A percentile compares a stretch with the other conserved stretches of the same genome.
Conservation (phyloP, 2,113 vertebrate species). For the Sitta europaea region DNA sequence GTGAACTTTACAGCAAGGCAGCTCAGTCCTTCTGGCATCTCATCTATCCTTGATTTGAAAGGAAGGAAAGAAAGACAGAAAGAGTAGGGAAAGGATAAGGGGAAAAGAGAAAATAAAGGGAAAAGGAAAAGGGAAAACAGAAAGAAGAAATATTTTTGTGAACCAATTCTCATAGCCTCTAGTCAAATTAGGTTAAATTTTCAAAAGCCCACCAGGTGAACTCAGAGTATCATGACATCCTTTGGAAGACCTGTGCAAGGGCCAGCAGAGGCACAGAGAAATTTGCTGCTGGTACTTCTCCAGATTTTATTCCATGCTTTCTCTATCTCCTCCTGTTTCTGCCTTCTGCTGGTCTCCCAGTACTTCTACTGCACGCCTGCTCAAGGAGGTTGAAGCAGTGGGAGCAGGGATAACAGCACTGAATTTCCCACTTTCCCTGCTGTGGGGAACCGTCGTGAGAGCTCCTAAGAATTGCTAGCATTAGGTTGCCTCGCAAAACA, state of each 20-base stretch:
- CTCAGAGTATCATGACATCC: not conserved
- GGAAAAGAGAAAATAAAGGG: not conserved
- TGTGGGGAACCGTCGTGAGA: not conserved
- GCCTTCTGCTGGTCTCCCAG: not conserved
- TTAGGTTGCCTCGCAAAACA: not conserved
- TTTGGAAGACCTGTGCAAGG: not conserved
- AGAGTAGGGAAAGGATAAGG: no score
- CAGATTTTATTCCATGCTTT: not conserved
- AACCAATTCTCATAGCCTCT: not conserved
- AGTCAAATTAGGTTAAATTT: not conserved
- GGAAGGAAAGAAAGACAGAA: not conserved
- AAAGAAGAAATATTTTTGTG: not conserved
- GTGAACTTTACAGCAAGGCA: not conserved
- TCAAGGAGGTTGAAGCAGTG: accelerated
- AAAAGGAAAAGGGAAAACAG: not conserved
- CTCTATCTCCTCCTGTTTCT: not conserved
- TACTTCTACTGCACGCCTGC: not conserved
- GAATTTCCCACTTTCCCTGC: not conserved
- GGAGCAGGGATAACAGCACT: not conserved
- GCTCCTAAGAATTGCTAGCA: not conserved
- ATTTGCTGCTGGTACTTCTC: not conserved
- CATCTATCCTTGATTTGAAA: not conserved
- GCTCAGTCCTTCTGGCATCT: not conserved
- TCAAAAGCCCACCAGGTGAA: not conserved
- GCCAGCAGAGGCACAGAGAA: not conserved